Conservation (phyloP, 2,888 invertebrate genomes). For the Mamestra brassicae region DNA sequence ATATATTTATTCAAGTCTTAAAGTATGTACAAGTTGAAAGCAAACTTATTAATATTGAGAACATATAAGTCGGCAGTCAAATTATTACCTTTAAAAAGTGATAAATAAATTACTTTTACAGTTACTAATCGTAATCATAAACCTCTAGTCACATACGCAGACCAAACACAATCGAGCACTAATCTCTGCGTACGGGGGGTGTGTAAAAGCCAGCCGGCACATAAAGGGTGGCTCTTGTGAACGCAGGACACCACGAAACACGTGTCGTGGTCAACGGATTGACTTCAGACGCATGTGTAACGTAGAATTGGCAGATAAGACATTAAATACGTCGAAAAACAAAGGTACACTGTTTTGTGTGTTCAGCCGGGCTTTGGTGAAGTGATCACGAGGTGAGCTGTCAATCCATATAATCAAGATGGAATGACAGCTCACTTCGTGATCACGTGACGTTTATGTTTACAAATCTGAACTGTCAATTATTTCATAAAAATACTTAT, state of each 20-base stretch:
- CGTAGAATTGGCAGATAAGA: conserved; percentile 62
- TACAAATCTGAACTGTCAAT: neutral
- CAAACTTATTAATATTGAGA: too few relatives aligned
- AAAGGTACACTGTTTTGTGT: too few relatives aligned
- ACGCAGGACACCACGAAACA: conserved; percentile 81
- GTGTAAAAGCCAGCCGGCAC: conserved; percentile 55
- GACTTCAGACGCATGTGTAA: conserved; percentile 64
- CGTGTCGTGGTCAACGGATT: conserved; percentile 85
- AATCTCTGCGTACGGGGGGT: conserved; percentile 26
- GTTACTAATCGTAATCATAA: neutral
- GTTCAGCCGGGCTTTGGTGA: too few relatives aligned
- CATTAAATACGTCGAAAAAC: neutral
- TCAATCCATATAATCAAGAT: too few relatives aligned
- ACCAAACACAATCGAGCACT: conserved; percentile 1
- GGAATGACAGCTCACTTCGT: too few relatives aligned
- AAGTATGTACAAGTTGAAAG: too few relatives aligned
- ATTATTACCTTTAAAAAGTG: neutral
- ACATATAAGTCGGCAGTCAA: too few relatives aligned
- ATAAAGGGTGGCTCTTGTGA: conserved; percentile 79
- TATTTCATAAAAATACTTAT: neutral
- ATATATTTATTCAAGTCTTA: too few relatives aligned
- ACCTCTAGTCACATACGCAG: neutral
- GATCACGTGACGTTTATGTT: neutral
- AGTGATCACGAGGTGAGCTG: too few relatives aligned
- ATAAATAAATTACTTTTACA: neutral